phyloP scores from a whole-genome alignment of 2,113 vertebrate species.

The Grammomys surdaster region DNA sequence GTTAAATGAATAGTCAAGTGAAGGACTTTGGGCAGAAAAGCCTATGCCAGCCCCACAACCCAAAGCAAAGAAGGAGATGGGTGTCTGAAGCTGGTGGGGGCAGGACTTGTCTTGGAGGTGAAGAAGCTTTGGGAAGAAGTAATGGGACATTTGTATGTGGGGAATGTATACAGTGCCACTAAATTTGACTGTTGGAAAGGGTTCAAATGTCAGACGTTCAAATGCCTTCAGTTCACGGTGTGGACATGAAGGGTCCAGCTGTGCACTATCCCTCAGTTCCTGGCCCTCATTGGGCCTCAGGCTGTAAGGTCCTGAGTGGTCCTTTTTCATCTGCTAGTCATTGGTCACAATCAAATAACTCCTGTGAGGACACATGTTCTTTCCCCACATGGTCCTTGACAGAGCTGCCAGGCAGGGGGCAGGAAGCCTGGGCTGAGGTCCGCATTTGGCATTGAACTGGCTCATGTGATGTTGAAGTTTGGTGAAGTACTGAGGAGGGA shows the following conservation, averaged over 20 bases:
- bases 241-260: neutral
- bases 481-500: neutral
- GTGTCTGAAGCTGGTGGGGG: rapidly evolving
- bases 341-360: neutral
- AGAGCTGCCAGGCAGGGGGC: neutral
- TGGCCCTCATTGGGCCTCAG: neutral
- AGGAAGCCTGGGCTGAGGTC: neutral
- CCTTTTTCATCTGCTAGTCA: neutral
- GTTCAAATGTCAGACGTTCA: too few species aligned
- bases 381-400: rapidly evolving
- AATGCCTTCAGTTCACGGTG: neutral
- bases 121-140: neutral
- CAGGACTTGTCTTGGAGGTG: neutral
- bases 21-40: neutral
- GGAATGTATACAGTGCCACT: neutral
- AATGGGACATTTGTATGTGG: rapidly evolving
- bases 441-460: neutral
- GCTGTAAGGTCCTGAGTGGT: too few species aligned
- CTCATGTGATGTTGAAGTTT: neutral
- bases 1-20: neutral
- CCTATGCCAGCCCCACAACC: neutral
- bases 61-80: neutral
- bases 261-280: rapidly evolving
- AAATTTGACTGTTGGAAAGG: neutral
- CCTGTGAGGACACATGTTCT: neutral